phyloP scores from a whole-genome alignment of 1,140 invertebrate species.

The Magallana ariakensis region DNA sequence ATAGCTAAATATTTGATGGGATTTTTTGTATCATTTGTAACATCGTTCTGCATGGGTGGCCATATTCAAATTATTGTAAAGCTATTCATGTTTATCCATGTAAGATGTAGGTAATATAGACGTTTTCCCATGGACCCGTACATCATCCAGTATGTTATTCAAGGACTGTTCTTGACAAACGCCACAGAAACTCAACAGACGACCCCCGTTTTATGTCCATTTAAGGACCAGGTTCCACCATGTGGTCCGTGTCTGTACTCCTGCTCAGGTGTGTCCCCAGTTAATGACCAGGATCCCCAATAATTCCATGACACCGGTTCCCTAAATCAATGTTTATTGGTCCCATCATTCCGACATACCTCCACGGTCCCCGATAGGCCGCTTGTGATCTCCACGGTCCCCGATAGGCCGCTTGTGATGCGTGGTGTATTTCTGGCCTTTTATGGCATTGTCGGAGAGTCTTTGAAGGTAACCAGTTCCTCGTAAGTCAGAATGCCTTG shows the following conservation, averaged over 20 bases:
- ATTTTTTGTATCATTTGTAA: too few relatives aligned
- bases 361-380: neutral
- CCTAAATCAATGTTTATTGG: slow-evolving; percentile 31
- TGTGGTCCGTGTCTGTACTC: neutral
- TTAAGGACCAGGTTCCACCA: neutral
- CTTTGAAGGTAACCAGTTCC: slow-evolving; percentile 4
- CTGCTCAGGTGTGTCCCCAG: neutral
- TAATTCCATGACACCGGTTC: neutral
- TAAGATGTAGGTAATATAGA: neutral
- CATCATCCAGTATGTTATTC: neutral
- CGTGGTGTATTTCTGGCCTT: neutral
- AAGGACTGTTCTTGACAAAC: neutral
- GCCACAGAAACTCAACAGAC: neutral
- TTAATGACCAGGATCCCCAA: neutral
- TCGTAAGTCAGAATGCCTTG: neutral
- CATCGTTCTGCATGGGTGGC: too few relatives aligned
- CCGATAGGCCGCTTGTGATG: neutral
- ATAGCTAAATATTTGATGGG: too few relatives aligned
- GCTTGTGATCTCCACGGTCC: neutral
- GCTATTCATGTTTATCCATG: neutral
- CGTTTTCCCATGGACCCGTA: neutral
- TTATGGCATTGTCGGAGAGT: neutral
- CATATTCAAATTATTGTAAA: too few relatives aligned
- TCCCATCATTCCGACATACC: slow-evolving; percentile 15
- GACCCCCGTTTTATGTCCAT: neutral